A percentile compares a stretch with the other conserved stretches of the same genome.
Conservation (phyloP, 2,797 vertebrate species). For the Salarias fasciatus region DNA sequence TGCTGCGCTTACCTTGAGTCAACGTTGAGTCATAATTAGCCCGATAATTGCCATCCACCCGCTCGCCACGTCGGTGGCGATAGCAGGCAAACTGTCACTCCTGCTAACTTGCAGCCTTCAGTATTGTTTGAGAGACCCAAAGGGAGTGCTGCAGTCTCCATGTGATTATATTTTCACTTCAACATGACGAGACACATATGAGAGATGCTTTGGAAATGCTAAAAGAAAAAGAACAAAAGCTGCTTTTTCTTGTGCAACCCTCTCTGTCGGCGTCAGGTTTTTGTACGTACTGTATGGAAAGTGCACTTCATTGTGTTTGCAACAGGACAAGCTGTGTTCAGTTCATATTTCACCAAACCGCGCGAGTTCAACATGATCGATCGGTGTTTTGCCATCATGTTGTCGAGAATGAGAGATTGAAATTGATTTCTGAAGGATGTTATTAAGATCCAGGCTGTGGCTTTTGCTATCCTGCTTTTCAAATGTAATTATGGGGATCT, state of each 20-base stretch:
- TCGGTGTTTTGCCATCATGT: constrained; percentile 32
- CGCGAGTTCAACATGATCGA: constrained; percentile 48
- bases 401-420: constrained; percentile 65
- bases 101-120: background rate
- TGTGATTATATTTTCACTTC: constrained; percentile 12
- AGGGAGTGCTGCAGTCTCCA: constrained; percentile 2
- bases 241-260: background rate
- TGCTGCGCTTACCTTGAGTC: constrained; percentile 39
- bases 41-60: constrained; percentile 43
- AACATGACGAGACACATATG: background rate
- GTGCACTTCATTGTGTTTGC: constrained; percentile 23
- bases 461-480: constrained; percentile 45
- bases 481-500: constrained; percentile 55
- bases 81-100: constrained; percentile 15
- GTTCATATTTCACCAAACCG: constrained; percentile 41
- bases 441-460: constrained; percentile 62
- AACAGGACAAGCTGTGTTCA: constrained; percentile 29
- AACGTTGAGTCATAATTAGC: constrained; percentile 52
- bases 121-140: background rate
- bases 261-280: background rate
- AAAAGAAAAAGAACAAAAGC: background rate
- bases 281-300: constrained; percentile 5
- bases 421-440: constrained; percentile 75
- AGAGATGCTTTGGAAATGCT: constrained; percentile 5
- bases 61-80: constrained; percentile 25